These are phyloP conservation scores for Troides aeacus DNA, from an alignment of 2,888 invertebrate species.

Conservation along the genomic window DNA sequence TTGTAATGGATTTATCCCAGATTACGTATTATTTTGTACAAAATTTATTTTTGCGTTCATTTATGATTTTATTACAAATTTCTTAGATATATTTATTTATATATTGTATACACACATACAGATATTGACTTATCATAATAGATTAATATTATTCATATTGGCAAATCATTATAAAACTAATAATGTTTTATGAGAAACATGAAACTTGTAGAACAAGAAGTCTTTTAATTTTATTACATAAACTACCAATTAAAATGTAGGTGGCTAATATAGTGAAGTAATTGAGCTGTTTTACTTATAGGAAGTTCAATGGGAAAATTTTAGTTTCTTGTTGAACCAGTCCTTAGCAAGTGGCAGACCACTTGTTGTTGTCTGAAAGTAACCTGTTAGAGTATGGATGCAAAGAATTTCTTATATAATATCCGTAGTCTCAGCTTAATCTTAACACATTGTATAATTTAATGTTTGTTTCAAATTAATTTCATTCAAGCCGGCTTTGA, in stretches of 20 bases:
- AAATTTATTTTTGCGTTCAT: too few species aligned
- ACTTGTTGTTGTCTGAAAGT: not conserved
- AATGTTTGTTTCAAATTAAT: not conserved
- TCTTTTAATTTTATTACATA: not conserved
- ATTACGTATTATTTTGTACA: too few species aligned
- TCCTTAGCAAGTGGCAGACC: conserved; percentile 1
- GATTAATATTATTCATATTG: not conserved
- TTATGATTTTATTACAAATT: too few species aligned
- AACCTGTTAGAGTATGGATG: conserved; percentile 10
- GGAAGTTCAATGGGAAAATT: not conserved
- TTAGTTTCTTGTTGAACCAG: not conserved
- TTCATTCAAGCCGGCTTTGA: not conserved
- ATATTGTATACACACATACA: not conserved
- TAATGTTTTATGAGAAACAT: not conserved
- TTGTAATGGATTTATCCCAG: too few species aligned
- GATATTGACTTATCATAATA: not conserved
- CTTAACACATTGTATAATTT: conserved; percentile 12
- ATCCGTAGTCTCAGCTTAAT: conserved; percentile 8
- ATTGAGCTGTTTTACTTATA: not conserved
- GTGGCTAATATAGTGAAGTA: not conserved
- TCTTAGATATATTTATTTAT: too few species aligned
- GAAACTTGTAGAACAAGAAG: too few species aligned
- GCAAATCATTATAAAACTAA: not conserved
- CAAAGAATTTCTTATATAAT: conserved; percentile 23
- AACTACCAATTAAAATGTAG: not conserved